Percentiles rank a stretch among this genome's conserved stretches.
phyloP scores from a whole-genome alignment of 64 coral and sea anemone species.

The Trachythela sp. region DNA sequence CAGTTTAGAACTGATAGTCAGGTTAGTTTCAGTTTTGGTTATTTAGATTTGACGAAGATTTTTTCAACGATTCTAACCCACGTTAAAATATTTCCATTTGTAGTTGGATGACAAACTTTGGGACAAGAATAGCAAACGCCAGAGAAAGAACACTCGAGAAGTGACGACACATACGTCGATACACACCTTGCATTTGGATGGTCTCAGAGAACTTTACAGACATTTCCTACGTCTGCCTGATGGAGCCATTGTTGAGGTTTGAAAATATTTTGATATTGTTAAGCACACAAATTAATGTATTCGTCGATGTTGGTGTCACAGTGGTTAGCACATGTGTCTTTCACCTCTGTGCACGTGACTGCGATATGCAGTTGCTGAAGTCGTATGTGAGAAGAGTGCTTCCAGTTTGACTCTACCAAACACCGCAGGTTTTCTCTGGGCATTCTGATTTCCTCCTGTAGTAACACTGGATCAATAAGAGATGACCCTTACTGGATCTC shows the following conservation, averaged over 20 bases:
- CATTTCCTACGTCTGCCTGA: slow-evolving; percentile 89
- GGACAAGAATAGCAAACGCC: slow-evolving; percentile 43
- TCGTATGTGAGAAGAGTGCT: too few species aligned
- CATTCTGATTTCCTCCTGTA: too few species aligned
- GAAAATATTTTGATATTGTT: background rate
- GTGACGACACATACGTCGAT: slow-evolving; percentile 79
- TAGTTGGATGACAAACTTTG: slow-evolving; percentile 62
- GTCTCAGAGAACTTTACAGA: slow-evolving; percentile 70
- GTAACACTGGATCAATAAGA: too few species aligned
- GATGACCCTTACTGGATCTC: too few species aligned
- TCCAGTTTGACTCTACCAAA: too few species aligned
- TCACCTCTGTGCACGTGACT: too few species aligned
- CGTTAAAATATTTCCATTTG: background rate
- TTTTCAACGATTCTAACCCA: too few species aligned
- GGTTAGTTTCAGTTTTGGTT: background rate
- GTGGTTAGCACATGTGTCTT: too few species aligned
- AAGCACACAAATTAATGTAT: background rate
- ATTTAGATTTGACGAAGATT: background rate
- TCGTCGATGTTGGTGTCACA: too few species aligned
- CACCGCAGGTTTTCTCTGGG: too few species aligned
- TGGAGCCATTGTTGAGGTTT: slow-evolving; percentile 89
- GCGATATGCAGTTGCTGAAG: too few species aligned
- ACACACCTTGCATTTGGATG: slow-evolving; percentile 82
- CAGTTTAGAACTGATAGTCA: background rate
- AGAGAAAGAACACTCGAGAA: slow-evolving; percentile 71